These are phyloP conservation scores for Leptodactylus fallax DNA, from an alignment of 2,797 vertebrate species.

Conservation along the genomic window DNA sequence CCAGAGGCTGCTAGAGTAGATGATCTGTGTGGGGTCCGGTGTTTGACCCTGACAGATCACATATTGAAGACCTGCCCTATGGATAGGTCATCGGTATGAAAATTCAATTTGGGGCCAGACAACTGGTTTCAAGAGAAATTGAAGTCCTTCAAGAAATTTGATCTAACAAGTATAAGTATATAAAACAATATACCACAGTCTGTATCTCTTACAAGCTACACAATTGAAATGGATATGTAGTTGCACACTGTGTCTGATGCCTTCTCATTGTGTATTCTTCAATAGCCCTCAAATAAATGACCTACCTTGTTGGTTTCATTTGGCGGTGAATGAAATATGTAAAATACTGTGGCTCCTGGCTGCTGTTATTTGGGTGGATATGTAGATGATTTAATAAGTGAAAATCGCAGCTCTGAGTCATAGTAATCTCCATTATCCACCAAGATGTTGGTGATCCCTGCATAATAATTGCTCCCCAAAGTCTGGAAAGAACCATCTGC, in stretches of 20 bases:
- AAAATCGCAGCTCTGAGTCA: background rate
- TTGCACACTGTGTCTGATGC: background rate
- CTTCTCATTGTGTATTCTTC: background rate
- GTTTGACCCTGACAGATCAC: no score
- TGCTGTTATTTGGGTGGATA: background rate
- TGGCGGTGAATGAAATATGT: background rate
- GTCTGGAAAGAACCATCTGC: conserved; percentile 3
- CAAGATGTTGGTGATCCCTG: background rate
- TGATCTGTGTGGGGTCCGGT: no score
- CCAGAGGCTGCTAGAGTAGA: no score
- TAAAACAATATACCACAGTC: no score
- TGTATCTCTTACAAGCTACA: no score
- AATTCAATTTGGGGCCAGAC: no score
- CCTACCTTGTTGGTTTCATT: background rate
- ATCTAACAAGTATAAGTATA: no score
- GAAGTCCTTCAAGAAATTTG: no score
- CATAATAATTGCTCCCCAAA: conserved; percentile 29
- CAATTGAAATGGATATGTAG: no score
- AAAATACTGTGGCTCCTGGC: background rate
- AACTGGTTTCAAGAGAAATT: no score
- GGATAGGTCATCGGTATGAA: no score
- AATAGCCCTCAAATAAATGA: background rate
- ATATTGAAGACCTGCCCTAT: no score
- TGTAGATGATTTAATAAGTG: conserved; percentile 10
- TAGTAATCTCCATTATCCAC: background rate